phyloP scores from a whole-genome alignment of 2,113 vertebrate genomes.

The Motacilla tschutschensis region DNA sequence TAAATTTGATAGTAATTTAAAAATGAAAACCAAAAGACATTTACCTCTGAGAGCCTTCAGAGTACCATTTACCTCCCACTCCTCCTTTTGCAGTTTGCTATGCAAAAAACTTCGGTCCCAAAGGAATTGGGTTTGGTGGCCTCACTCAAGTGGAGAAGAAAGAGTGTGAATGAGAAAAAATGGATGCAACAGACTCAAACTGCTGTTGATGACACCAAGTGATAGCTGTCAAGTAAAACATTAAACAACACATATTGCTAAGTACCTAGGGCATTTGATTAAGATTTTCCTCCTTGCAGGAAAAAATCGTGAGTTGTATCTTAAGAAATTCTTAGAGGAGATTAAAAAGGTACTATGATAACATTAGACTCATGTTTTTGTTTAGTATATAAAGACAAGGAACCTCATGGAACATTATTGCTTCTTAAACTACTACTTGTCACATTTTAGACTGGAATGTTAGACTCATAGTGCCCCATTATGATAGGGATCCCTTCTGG shows the following conservation, averaged over 20 bases:
- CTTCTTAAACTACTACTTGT: background rate
- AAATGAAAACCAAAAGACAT: background rate
- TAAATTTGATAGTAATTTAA: background rate
- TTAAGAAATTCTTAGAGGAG: conserved; percentile 3
- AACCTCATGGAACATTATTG: background rate
- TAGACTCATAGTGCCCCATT: background rate
- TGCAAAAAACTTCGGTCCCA: conserved; percentile 94
- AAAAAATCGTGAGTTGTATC: background rate
- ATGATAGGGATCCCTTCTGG: background rate
- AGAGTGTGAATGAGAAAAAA: conserved; percentile 61
- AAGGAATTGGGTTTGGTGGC: conserved; percentile 92
- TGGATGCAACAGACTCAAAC: background rate
- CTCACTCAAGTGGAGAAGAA: conserved; percentile 84
- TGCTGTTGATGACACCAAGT: background rate
- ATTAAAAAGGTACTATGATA: background rate
- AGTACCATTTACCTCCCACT: background rate
- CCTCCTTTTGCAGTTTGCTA: conserved; percentile 84
- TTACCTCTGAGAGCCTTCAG: background rate
- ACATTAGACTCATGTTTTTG: background rate
- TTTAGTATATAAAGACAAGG: background rate
- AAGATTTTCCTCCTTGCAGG: background rate
- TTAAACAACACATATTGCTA: background rate
- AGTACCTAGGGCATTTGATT: background rate
- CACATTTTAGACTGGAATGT: background rate
- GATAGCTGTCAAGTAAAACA: background rate